phyloP scores from a whole-genome alignment of 2,888 invertebrate genomes.

The Platerodrilus igneus region DNA sequence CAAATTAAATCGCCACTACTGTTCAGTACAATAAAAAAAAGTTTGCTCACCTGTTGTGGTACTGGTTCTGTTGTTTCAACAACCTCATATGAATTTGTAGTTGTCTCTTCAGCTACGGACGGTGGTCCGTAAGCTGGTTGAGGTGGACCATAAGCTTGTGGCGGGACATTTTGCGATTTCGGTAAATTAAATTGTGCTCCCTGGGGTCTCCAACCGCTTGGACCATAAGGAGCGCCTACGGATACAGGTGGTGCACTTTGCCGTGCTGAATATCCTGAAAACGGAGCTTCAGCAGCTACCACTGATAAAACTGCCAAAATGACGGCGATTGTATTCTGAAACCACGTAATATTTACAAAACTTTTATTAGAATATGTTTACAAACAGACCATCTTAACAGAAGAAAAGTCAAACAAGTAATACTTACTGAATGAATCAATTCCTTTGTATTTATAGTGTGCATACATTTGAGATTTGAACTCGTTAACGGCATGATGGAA shows the following conservation, averaged over 20 bases:
- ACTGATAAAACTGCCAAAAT: constrained; percentile 43
- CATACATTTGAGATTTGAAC: neutral
- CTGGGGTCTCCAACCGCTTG: constrained; percentile 49
- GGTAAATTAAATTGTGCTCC: constrained; percentile 49
- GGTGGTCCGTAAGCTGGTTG: constrained; percentile 38
- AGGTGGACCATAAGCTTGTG: constrained; percentile 34
- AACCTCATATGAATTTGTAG: constrained; percentile 29
- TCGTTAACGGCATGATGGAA: too few species aligned
- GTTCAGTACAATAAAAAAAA: neutral
- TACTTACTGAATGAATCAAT: neutral
- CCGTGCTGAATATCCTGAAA: constrained; percentile 38
- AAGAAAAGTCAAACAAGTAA: neutral
- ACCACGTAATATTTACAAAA: constrained; percentile 1
- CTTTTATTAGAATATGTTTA: constrained; percentile 1
- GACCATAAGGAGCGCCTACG: constrained; percentile 41
- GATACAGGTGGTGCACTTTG: constrained; percentile 28
- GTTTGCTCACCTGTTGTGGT: constrained; percentile 18
- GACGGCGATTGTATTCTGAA: constrained; percentile 33
- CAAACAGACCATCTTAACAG: constrained; percentile 2
- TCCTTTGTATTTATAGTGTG: neutral
- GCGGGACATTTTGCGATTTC: constrained; percentile 32
- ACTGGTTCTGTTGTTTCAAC: constrained; percentile 18
- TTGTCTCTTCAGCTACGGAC: constrained; percentile 36
- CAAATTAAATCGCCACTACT: too few species aligned
- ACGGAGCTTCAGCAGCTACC: constrained; percentile 48